Base-by-base conservation (phyloP, 1,140 invertebrate species). In the Nasonia longicornis region DNA sequence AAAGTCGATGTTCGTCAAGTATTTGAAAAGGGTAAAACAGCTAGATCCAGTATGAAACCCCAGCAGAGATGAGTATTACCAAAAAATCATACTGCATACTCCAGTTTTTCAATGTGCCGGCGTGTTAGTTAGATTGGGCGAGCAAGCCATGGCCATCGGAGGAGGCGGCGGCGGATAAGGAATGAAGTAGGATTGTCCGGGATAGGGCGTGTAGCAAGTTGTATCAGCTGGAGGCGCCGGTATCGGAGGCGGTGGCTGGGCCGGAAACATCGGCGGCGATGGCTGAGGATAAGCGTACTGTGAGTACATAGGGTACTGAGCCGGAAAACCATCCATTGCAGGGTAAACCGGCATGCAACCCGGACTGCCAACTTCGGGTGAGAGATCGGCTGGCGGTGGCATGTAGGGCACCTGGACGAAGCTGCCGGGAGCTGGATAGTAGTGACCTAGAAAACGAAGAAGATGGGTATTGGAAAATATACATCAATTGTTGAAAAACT, bases 251-350 rank as follows among this genome's bases (percentile, higher is more conserved):
- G 64, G n/a, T 1, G 38, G 16, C n/a, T 76, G 76, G 1, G 71
- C 58, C 10, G 64, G 77, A 8, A 31, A 58, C 26, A 79, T 70
- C 2, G 67, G 67, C 3, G 81, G n/a, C 8, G 58, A 8, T 26
- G 69, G 58, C 12, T 70, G 70, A n/a, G 66, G 81, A 22, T 82
- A 82, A 0, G 78, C 67, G 45, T 82, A 82, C 45, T 82, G 81
- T 0, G 81, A 69, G 71, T 78, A 82, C 2, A 82, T n/a, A 38
- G 81, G 75, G 3, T 82, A 82, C 42, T 78, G 81, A 20, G 80
- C 35, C 35, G 81, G 63, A 20, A 77, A 81, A 12, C 63, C 72
- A 29, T 79, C 77, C 58, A 79, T 63, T 12, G 69, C 22, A 20
- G 71, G 64, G 14, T 82, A 82, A 1, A 82, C 14, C 1, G 80